Evolutionary conservation across 2,888 invertebrate species (phyloP), one percentile per base, ranked within the genome.

Genomic region (Drepanosiphum platanoidis): DNA sequence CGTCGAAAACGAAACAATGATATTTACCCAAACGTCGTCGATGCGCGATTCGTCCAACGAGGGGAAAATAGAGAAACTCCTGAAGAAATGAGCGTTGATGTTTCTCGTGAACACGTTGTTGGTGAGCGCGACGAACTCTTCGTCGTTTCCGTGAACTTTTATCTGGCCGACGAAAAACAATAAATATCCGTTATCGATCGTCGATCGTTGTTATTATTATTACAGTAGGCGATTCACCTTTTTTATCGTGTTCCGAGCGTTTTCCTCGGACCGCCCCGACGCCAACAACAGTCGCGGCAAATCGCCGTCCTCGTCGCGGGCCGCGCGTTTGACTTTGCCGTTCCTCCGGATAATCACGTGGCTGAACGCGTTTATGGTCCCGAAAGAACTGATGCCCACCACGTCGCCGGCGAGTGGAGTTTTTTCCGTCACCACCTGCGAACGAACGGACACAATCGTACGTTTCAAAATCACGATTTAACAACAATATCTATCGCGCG

Each of bases 11-110:
- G n/a, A n/a, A n/a, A 15, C 2, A 32, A 32, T 15, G 66, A n/a
- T 32, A 36, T n/a, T 7, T 70, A 70, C 70, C 70, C n/a, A 36
- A 39, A 70, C 36, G 3, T 70, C 11, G n/a, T 36, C 22, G 22
- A n/a, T 36, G 8, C 3, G 1, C 11, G 34, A 1, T 8, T 70
- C 39, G 22, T 70, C 70, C 8, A 39, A 5, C 22, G 0, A 58
- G 22, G 86, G 90, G 39, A 91, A 86, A 70, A 92, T 87, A 18
- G 90, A 89, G 88, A 89, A 92, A 9, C 92, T 92, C 86, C 92
- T 89, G 89, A 89, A 91, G 1, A 90, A 90, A 87, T 91, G 90
- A 9, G 89, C 88, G 27, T 89, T 88, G n/a, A 90, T 88, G 34
- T 89, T 89, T 58, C 86, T 87, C 42, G 88, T 86, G 79, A 88